Base-by-base conservation (phyloP, 2,797 vertebrate species). In the Percopsis omiscomaycus region DNA sequence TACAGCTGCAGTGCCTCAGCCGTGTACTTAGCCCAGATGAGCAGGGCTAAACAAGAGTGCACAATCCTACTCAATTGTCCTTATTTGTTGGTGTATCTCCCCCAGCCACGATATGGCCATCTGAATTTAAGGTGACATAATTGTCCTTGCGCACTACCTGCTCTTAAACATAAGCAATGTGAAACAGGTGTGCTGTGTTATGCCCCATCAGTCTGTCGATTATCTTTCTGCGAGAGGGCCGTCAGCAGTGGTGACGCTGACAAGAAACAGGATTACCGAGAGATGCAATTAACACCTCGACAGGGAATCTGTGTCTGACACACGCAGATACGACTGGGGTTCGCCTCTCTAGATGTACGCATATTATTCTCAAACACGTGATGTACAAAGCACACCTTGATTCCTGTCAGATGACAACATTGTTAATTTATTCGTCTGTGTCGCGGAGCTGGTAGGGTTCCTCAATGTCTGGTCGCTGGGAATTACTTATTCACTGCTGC, bases 211-310 rank as follows among this genome's bases (percentile, higher is more conserved):
- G 86, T 73, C 75, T 60, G 78, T 52, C 70, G 79, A 87, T 88
- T 86, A 89, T 84, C 68, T 78, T 72, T 81, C 75, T 53, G 75
- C 54, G 16, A 85, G 82, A 80, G 73, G 73, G 68, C 79, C 76
- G 67, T 81, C 68, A 71, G 74, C 83, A 69, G 73, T 71, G 5
- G 68, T 74, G 66, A 59, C 73, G 66, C 67, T 77, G 81, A 89
- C 88, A 85, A 83, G 83, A 68, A 44, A 55, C 59, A 29, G 86
- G 86, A 89, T 90, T 90, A 89, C 73, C 42, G 49, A 75, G 74
- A 85, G 85, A 90, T 77, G 86, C 89, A 92, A 91, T 92, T 91
- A 91, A 85, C 80, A 80, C 75, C 86, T 86, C 81, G 66, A 75
- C 81, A 59, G 88, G 83, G 82, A 87, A 81, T 77, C 71, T 48